Evolutionary conservation across 2,797 vertebrate species (phyloP).

Genomic region (Numenius phaeopus): DNA sequence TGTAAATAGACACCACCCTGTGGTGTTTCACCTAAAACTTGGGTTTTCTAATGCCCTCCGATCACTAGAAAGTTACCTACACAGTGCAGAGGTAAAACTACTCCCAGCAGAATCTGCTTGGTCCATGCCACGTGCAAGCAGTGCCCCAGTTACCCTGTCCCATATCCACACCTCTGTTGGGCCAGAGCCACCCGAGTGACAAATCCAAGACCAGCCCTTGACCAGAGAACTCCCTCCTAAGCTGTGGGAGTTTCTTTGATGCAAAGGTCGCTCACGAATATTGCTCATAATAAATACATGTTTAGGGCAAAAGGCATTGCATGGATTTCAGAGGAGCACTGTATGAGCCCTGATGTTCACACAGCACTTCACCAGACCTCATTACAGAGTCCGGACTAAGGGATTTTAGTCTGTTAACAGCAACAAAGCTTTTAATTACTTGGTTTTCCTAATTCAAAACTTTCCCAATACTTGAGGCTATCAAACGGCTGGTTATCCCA

Average conservation of each 20-base stretch:
- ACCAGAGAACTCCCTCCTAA: not conserved
- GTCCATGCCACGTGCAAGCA: rapidly evolving
- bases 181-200: not conserved
- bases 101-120: not conserved
- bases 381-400: not conserved
- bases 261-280: not conserved
- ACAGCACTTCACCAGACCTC: not conserved
- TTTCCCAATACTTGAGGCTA: not conserved
- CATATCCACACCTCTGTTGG: not conserved
- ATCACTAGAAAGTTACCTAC: conserved; percentile 21
- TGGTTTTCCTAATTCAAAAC: not conserved
- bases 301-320: not conserved
- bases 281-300: not conserved
- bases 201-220: not conserved
- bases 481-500: not conserved
- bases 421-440: not conserved
- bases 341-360: not conserved
- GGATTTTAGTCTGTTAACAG: not conserved
- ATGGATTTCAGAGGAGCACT: not conserved
- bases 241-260: not conserved
- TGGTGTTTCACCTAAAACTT: conserved; percentile 26
- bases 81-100: conserved; percentile 38
- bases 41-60: conserved; percentile 58
- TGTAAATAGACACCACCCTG: not conserved
- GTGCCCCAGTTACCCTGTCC: not conserved